These are phyloP conservation scores for Saccostrea echinata DNA, from an alignment of 1,140 invertebrate genomes.

Conservation along the genomic window DNA sequence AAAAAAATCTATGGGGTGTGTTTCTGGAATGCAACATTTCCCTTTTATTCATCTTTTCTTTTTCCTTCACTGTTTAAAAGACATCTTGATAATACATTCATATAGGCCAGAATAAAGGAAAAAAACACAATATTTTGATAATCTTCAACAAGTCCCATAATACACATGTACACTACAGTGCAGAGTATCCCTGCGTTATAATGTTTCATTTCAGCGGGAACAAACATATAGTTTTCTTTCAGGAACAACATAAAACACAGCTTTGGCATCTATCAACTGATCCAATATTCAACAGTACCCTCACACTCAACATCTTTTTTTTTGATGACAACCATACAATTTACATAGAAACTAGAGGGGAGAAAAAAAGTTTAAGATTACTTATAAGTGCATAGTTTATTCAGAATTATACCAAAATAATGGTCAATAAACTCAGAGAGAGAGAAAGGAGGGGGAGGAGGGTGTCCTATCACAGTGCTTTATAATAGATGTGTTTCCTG, in stretches of 20 bases:
- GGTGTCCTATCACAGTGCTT: conserved; percentile 12
- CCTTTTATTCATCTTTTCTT: neutral
- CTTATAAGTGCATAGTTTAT: conserved; percentile 7
- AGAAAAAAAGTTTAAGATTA: neutral
- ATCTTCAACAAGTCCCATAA: neutral
- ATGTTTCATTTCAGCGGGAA: neutral
- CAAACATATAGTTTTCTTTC: neutral
- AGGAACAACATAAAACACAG: neutral
- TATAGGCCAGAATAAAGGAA: neutral
- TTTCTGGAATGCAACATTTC: conserved; percentile 28
- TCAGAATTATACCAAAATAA: neutral
- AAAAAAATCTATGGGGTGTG: conserved; percentile 20
- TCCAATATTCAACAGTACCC: neutral
- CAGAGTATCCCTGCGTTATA: neutral
- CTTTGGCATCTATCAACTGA: neutral
- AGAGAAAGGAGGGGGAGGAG: neutral
- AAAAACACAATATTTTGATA: neutral
- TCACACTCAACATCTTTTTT: neutral
- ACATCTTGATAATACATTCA: neutral
- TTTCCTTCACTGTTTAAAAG: neutral
- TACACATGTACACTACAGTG: neutral
- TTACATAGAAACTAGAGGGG: neutral
- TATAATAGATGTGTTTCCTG: conserved; percentile 8
- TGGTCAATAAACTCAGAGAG: neutral
- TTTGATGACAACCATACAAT: neutral